Conservation (phyloP, 2,888 invertebrate species). For the Microctonus brassicae region DNA sequence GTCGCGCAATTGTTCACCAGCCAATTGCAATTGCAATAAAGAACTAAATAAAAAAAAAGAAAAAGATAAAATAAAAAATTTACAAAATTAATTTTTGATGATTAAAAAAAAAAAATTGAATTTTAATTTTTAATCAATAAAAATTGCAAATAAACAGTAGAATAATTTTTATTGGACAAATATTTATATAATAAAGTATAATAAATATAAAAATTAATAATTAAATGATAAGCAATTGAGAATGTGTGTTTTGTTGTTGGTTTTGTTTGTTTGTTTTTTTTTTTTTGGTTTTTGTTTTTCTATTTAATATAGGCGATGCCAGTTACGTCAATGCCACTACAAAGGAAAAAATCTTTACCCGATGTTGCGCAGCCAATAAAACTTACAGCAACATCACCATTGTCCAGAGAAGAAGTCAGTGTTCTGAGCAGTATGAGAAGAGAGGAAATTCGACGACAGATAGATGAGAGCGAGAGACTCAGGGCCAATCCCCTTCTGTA, state of each 20-base stretch:
- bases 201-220: not conserved
- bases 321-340: constrained; percentile 80
- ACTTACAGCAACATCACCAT: constrained; percentile 83
- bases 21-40: not conserved
- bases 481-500: constrained; percentile 95
- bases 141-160: not conserved
- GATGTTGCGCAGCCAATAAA: constrained; percentile 85
- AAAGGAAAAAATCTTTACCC: constrained; percentile 96
- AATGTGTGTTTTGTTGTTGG: not conserved
- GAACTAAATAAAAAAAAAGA: not conserved
- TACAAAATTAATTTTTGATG: no score
- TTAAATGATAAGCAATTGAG: not conserved
- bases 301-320: constrained; percentile 78
- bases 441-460: constrained; percentile 92
- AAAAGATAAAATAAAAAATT: not conserved
- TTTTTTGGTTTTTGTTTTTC: constrained; percentile 45
- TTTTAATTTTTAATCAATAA: not conserved
- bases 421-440: constrained; percentile 93
- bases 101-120: no score
- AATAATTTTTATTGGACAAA: no score
- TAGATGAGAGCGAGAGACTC: constrained; percentile 91
- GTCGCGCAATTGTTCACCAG: not conserved
- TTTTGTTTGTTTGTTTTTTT: constrained; percentile 42
- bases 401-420: constrained; percentile 96
- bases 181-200: not conserved